These are phyloP conservation scores for Drosophila rhopaloa DNA, from an alignment of 1,140 invertebrate species.

Conservation along the genomic window DNA sequence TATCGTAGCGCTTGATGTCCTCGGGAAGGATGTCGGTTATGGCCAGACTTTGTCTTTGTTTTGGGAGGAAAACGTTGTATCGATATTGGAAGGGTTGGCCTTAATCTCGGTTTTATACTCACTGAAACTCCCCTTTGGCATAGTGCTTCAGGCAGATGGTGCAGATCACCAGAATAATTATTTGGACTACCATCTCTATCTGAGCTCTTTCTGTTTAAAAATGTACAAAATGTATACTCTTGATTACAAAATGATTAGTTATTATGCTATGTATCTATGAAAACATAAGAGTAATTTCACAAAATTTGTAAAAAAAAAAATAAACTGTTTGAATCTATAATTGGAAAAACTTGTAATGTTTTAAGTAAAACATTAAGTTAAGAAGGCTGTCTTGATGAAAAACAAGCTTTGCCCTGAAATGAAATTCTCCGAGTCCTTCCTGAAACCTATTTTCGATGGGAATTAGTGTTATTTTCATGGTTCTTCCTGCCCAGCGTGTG, in stretches of 20 bases:
- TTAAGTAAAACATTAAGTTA: too few species aligned
- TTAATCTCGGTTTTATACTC: slow-evolving; percentile 29
- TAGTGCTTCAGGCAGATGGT: slow-evolving; percentile 77
- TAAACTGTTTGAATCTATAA: too few species aligned
- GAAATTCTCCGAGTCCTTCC: not conserved
- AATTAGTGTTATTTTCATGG: slow-evolving; percentile 6
- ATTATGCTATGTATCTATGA: too few species aligned
- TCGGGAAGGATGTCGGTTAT: slow-evolving; percentile 94
- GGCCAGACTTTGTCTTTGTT: slow-evolving; percentile 88
- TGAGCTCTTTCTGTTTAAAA: slow-evolving; percentile 8
- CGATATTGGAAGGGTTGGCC: not conserved
- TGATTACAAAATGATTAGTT: too few species aligned
- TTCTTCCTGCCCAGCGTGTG: slow-evolving; percentile 32
- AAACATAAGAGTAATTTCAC: too few species aligned
- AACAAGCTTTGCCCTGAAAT: too few species aligned
- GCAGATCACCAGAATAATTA: slow-evolving; percentile 74
- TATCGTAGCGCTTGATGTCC: slow-evolving; percentile 93
- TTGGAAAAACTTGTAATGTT: not conserved
- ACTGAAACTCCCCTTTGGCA: slow-evolving; percentile 79
- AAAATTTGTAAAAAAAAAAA: too few species aligned
- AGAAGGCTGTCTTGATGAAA: too few species aligned
- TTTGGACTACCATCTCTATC: slow-evolving; percentile 67
- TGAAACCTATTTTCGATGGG: slow-evolving; percentile 3
- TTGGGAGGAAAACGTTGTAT: not conserved
- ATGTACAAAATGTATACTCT: too few species aligned